Evolutionary conservation across 2,888 invertebrate genomes (phyloP).

Genomic region (Hemicrepidius hirtus): DNA sequence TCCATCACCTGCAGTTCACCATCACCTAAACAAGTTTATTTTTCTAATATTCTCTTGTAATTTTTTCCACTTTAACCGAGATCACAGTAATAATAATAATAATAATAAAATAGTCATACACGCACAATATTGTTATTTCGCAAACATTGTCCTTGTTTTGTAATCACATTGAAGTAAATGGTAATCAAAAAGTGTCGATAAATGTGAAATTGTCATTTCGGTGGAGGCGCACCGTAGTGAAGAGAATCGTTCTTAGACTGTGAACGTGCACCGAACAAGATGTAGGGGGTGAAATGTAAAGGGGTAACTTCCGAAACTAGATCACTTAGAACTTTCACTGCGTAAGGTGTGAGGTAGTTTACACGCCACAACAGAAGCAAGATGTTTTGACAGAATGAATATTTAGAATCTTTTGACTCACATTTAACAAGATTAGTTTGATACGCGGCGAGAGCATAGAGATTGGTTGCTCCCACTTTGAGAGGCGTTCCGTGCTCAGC

Average conservation of each 20-base stretch:
- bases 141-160: conserved; percentile 28
- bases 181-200: conserved; percentile 33
- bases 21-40: conserved; percentile 44
- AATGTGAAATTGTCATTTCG: conserved; percentile 46
- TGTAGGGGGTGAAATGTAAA: conserved; percentile 48
- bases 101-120: neutral
- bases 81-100: conserved; percentile 42
- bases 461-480: conserved; percentile 73
- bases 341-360: conserved; percentile 57
- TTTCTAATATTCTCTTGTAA: conserved; percentile 9
- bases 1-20: conserved; percentile 73
- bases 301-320: conserved; percentile 52
- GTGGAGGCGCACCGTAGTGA: conserved; percentile 38
- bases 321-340: conserved; percentile 55
- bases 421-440: conserved; percentile 71
- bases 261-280: conserved; percentile 43
- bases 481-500: conserved; percentile 69
- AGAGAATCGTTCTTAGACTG: conserved; percentile 45
- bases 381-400: conserved; percentile 73
- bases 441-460: conserved; percentile 71
- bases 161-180: conserved; percentile 23
- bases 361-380: conserved; percentile 66
- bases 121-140: conserved; percentile 26
- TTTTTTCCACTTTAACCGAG: conserved; percentile 30
- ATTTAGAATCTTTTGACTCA: conserved; percentile 71